Conservation (phyloP, 1,140 invertebrate genomes). For the Aphelenchoides avenae region DNA sequence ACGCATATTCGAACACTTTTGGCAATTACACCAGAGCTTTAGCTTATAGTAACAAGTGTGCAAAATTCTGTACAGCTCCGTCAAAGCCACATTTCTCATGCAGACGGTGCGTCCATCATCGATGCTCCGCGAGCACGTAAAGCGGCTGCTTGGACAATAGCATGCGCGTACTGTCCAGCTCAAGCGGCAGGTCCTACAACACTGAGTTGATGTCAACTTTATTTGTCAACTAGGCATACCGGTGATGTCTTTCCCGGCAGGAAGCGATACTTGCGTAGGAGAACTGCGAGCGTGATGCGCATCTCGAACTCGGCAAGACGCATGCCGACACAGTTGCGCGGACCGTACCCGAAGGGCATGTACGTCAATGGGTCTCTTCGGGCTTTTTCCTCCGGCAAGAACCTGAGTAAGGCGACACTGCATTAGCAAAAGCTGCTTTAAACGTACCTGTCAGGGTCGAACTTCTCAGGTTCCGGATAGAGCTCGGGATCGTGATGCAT, state of each 20-base stretch:
- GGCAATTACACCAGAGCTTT: no score
- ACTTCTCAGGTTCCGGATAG: conserved; percentile 27
- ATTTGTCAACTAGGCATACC: conserved; percentile 11
- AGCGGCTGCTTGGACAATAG: no score
- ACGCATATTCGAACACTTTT: no score
- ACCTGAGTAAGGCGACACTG: conserved; percentile 9
- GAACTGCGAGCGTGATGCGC: conserved; percentile 65
- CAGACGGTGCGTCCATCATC: no score
- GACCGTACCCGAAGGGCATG: conserved; percentile 64
- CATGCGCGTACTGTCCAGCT: no score
- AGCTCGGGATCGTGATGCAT: conserved; percentile 22
- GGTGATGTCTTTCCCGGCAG: conserved; percentile 5
- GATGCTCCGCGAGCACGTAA: no score
- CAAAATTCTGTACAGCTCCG: no score
- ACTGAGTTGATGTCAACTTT: no score
- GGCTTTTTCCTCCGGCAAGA: conserved; percentile 19
- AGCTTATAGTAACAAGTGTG: no score
- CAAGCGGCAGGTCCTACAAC: no score
- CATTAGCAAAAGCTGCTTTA: conserved; percentile 3
- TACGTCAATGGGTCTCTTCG: conserved; percentile 55
- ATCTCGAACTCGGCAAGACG: conserved; percentile 69
- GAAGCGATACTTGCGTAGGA: conserved; percentile 47
- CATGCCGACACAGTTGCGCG: conserved; percentile 65
- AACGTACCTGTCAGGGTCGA: conserved; percentile 30
- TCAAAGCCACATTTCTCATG: no score